Evolutionary conservation across 2,113 vertebrate species (phyloP).

Genomic region (Ptychochromis oligacanthus): DNA sequence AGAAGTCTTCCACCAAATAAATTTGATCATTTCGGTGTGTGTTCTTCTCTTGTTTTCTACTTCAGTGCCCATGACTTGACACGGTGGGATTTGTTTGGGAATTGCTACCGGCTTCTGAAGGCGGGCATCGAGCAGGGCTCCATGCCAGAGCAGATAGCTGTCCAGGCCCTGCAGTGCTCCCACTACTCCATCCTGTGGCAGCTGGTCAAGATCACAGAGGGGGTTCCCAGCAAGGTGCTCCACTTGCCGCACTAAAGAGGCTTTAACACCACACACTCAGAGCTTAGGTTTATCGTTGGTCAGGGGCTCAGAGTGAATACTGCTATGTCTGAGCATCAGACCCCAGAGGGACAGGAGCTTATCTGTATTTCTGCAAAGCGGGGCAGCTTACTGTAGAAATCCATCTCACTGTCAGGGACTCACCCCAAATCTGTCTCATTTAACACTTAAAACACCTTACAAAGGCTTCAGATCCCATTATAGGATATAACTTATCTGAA

Average conservation of each 20-base stretch:
- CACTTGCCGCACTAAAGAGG: background rate
- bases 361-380: slow-evolving; percentile 18
- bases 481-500: background rate
- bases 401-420: background rate
- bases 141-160: slow-evolving; percentile 99
- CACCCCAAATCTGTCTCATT: slow-evolving; percentile 1
- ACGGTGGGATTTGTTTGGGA: slow-evolving; percentile 97
- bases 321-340: background rate
- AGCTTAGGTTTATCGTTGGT: background rate
- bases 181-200: slow-evolving; percentile 99
- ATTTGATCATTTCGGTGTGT: background rate
- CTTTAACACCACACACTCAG: background rate
- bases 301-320: background rate
- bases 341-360: slow-evolving; percentile 24
- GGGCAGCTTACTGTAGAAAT: background rate
- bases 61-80: slow-evolving; percentile 96
- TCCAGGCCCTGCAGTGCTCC: slow-evolving; percentile 98
- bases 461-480: background rate
- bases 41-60: background rate
- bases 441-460: background rate
- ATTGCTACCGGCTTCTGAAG: slow-evolving; percentile 96
- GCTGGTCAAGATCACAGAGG: slow-evolving; percentile 98
- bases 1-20: background rate
- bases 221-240: slow-evolving; percentile 92
- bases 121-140: slow-evolving; percentile 98